Conservation (phyloP, 2,888 invertebrate species). For the Diarsia rubi region DNA sequence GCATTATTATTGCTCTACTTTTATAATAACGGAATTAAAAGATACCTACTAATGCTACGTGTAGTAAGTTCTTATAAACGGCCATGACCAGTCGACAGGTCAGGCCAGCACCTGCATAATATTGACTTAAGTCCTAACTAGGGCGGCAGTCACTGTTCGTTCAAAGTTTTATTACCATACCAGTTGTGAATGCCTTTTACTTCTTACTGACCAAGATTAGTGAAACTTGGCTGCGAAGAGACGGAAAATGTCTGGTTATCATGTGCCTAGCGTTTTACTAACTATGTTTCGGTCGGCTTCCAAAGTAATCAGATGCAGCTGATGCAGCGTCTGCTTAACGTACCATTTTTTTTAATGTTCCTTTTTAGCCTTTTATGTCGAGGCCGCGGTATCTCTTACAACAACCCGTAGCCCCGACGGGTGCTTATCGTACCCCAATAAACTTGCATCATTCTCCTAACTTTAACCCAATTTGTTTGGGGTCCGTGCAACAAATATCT, state of each 20-base stretch:
- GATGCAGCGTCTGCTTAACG: too few species aligned
- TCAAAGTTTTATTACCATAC: slow-evolving; percentile 46
- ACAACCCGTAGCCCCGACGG: too few species aligned
- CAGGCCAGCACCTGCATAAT: slow-evolving; percentile 55
- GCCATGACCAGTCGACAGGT: slow-evolving; percentile 28
- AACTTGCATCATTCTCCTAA: too few species aligned
- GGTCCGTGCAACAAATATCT: too few species aligned
- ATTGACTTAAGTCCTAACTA: slow-evolving; percentile 47
- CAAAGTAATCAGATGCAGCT: background rate
- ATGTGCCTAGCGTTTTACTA: background rate
- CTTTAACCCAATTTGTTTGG: too few species aligned
- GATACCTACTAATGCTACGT: background rate
- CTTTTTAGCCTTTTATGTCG: too few species aligned
- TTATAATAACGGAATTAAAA: background rate
- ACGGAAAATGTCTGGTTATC: background rate
- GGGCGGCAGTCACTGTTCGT: slow-evolving; percentile 40
- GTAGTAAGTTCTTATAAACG: slow-evolving; percentile 10
- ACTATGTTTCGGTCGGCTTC: background rate
- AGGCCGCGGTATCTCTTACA: too few species aligned
- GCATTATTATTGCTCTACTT: background rate
- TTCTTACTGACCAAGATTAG: slow-evolving; percentile 21
- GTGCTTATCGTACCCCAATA: too few species aligned
- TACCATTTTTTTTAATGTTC: too few species aligned
- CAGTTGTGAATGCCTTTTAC: slow-evolving; percentile 36
- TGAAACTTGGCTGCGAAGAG: slow-evolving; percentile 17